Evolutionary conservation across 2,113 vertebrate genomes (phyloP).

Genomic region (Lucifuga dentata): DNA sequence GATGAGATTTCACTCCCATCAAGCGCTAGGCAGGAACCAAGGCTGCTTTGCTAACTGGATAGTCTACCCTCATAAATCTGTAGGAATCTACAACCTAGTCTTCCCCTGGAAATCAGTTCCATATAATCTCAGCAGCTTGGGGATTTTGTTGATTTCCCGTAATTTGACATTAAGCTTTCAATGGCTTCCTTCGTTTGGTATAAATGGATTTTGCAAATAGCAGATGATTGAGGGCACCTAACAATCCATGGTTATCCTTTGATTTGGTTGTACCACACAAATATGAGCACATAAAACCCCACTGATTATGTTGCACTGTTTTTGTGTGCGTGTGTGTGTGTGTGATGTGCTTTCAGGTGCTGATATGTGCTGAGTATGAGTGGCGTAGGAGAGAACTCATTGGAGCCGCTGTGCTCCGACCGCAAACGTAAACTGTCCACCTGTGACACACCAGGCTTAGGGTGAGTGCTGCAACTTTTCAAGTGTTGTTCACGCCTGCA

Average conservation of each 20-base stretch:
- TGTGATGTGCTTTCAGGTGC: conserved; percentile 83
- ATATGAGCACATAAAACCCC: background rate
- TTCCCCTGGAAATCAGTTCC: conserved; percentile 37
- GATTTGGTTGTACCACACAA: conserved; percentile 20
- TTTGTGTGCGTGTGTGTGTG: background rate
- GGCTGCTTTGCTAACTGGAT: conserved; percentile 65
- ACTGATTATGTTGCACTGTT: background rate
- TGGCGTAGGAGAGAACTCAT: conserved; percentile 91
- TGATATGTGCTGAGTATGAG: conserved; percentile 94
- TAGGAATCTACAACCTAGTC: conserved; percentile 40
- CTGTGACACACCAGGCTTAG: conserved; percentile 90
- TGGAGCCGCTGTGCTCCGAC: conserved; percentile 90
- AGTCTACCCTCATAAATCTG: conserved; percentile 56
- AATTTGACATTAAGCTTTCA: conserved; percentile 28
- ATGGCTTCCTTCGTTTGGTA: conserved; percentile 14
- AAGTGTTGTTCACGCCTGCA: background rate
- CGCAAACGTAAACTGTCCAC: conserved; percentile 95
- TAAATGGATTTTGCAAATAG: background rate
- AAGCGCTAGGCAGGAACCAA: conserved; percentile 53
- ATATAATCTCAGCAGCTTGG: conserved; percentile 10
- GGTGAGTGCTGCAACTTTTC: conserved; percentile 77
- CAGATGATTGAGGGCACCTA: background rate
- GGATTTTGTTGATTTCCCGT: conserved; percentile 6
- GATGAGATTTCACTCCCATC: conserved; percentile 76
- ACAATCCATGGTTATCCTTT: conserved; percentile 7